Percentiles rank a stretch among this genome's conserved stretches.
Evolutionary conservation across 1,140 invertebrate species (phyloP).

Genomic region (Aphelenchoides fujianensis): DNA sequence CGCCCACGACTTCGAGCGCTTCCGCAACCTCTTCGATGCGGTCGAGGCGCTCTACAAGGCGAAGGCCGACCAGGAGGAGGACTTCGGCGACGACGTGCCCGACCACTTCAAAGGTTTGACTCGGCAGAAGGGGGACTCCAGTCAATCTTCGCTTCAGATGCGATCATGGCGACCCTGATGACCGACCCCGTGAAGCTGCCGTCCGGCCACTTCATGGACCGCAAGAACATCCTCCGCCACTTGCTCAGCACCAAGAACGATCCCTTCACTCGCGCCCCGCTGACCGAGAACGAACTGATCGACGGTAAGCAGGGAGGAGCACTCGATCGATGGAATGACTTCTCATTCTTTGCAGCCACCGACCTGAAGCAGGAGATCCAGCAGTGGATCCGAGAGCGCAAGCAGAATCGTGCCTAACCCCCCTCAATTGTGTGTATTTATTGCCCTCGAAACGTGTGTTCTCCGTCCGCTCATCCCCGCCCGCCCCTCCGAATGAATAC

Average conservation of each 20-base stretch:
- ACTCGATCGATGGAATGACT: not conserved
- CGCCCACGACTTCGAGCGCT: slow-evolving; percentile 71
- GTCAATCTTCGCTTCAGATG: slow-evolving; percentile 70
- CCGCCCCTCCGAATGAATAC: no score
- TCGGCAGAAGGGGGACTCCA: no score
- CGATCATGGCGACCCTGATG: slow-evolving; percentile 95
- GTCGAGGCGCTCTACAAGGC: slow-evolving; percentile 76
- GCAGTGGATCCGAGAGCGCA: slow-evolving; percentile 30
- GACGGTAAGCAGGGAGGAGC: slow-evolving; percentile 68
- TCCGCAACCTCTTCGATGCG: slow-evolving; percentile 74
- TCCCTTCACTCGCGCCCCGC: slow-evolving; percentile 89
- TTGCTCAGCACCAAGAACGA: slow-evolving; percentile 91
- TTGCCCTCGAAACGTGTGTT: not conserved
- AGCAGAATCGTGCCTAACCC: not conserved
- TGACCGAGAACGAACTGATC: slow-evolving; percentile 80
- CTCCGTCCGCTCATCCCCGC: no score
- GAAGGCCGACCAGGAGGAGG: slow-evolving; percentile 74
- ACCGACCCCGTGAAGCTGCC: slow-evolving; percentile 88
- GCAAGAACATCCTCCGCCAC: slow-evolving; percentile 84
- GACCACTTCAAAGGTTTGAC: slow-evolving; percentile 80
- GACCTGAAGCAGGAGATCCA: slow-evolving; percentile 49
- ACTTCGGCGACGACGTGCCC: slow-evolving; percentile 82
- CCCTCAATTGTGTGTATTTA: not conserved
- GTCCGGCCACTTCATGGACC: slow-evolving; percentile 90
- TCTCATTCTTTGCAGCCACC: slow-evolving; percentile 37